Percentiles rank a stretch among this genome's conserved stretches.
Conservation (phyloP, 2,888 invertebrate species). For the Lobophora halterata region DNA sequence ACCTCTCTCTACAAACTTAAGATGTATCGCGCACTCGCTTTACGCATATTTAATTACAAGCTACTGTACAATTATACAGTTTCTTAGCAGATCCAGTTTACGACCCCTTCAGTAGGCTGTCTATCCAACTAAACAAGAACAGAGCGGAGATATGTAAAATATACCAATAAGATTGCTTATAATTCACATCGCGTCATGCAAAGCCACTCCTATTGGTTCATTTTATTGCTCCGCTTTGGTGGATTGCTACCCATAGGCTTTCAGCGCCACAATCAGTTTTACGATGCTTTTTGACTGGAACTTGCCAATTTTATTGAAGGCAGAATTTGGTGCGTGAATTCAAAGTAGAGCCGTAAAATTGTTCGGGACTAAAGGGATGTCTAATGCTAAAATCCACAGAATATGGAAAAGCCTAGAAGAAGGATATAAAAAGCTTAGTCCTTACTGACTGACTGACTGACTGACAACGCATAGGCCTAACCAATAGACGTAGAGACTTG, state of each 20-base stretch:
- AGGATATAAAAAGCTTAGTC: no score
- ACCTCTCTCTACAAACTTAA: constrained; percentile 30
- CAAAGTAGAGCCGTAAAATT: constrained; percentile 17
- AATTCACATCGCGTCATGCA: no score
- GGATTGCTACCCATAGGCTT: no score
- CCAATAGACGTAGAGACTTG: no score
- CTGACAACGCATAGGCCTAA: no score
- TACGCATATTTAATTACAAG: constrained; percentile 57
- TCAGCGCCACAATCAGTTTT: constrained; percentile 65
- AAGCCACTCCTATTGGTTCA: no score
- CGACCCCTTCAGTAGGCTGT: constrained; percentile 35
- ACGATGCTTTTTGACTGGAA: constrained; percentile 62
- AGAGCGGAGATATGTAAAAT: no score
- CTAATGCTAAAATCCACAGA: background rate
- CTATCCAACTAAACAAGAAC: no score
- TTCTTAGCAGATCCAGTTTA: constrained; percentile 67
- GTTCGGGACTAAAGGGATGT: constrained; percentile 1
- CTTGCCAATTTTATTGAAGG: constrained; percentile 52
- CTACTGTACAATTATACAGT: constrained; percentile 63
- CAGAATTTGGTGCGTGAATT: constrained; percentile 35
- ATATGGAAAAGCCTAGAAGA: background rate
- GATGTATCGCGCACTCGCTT: constrained; percentile 42
- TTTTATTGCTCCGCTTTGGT: no score
- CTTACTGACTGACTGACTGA: no score
- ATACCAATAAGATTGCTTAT: no score